Conservation (phyloP, 2,113 vertebrate genomes). For the Scatophagus argus region DNA sequence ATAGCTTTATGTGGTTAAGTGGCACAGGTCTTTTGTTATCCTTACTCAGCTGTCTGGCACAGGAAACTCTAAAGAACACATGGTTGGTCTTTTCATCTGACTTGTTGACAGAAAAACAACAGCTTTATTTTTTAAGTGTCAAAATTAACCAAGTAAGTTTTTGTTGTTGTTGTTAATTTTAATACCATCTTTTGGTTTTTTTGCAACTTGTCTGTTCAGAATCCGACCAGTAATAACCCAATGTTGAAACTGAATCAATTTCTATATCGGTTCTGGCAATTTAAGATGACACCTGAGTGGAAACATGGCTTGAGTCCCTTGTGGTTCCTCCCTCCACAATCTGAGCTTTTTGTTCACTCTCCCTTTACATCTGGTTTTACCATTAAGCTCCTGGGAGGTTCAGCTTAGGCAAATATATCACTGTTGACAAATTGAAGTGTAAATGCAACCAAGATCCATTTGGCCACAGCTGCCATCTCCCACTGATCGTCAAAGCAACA, state of each 20-base stretch:
- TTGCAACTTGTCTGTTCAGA: not conserved
- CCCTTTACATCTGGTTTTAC: slow-evolving; percentile 49
- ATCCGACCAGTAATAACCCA: not conserved
- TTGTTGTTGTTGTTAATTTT: no score
- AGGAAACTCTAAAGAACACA: not conserved
- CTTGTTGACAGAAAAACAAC: not conserved
- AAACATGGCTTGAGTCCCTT: slow-evolving; percentile 6
- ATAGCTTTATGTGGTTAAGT: no score
- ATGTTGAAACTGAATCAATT: not conserved
- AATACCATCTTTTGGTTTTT: no score
- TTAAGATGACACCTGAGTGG: slow-evolving; percentile 9
- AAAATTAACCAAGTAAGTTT: not conserved
- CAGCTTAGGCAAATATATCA: slow-evolving; percentile 11
- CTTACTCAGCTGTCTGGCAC: not conserved
- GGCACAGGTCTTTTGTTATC: not conserved
- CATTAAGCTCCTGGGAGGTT: slow-evolving; percentile 43
- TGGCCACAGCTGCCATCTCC: slow-evolving; percentile 12
- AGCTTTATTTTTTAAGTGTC: not conserved
- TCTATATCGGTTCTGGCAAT: slow-evolving; percentile 1
- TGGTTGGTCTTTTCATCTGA: no score
- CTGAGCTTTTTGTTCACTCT: slow-evolving; percentile 14
- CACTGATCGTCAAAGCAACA: slow-evolving; percentile 2
- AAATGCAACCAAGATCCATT: slow-evolving; percentile 39
- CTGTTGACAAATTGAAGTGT: slow-evolving; percentile 36
- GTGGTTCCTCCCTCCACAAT: slow-evolving; percentile 1